A percentile compares a stretch with the other conserved stretches of the same genome.
Conservation (phyloP, 2,888 invertebrate species). For the Conistra vaccinii region DNA sequence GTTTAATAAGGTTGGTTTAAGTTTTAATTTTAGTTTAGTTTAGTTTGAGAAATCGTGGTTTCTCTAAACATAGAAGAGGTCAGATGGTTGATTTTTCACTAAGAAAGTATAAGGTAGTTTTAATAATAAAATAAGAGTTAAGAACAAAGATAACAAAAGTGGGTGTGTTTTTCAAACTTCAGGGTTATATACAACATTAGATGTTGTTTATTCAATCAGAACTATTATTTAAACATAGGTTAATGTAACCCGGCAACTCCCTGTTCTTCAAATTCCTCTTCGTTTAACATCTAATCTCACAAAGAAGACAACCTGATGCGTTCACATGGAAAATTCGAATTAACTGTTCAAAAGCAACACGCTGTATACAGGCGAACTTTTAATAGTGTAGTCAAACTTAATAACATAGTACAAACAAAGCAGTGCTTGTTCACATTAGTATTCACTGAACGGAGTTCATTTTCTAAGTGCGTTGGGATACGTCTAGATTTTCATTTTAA, state of each 20-base stretch:
- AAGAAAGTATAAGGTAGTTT: not conserved
- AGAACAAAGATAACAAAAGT: not conserved
- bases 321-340: constrained; percentile 48
- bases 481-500: constrained; percentile 35
- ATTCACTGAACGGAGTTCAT: constrained; percentile 55
- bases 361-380: constrained; percentile 58
- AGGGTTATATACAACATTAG: not conserved
- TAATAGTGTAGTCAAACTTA: constrained; percentile 66
- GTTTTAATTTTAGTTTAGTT: constrained; percentile 1
- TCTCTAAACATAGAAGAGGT: not conserved
- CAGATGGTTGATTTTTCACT: not conserved
- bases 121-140: not conserved
- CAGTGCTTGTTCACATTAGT: constrained; percentile 57
- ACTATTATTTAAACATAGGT: not conserved
- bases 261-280: constrained; percentile 35
- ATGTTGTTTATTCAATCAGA: not conserved
- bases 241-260: not conserved
- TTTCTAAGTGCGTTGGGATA: constrained; percentile 48
- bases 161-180: not conserved
- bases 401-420: constrained; percentile 63
- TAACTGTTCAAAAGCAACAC: constrained; percentile 55
- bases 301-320: constrained; percentile 45
- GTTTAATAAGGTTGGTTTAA: constrained; percentile 8
- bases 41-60: too few relatives aligned
- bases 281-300: constrained; percentile 24